Base-by-base conservation (phyloP, 2,113 vertebrate genomes). In the Edolisoma coerulescens region DNA sequence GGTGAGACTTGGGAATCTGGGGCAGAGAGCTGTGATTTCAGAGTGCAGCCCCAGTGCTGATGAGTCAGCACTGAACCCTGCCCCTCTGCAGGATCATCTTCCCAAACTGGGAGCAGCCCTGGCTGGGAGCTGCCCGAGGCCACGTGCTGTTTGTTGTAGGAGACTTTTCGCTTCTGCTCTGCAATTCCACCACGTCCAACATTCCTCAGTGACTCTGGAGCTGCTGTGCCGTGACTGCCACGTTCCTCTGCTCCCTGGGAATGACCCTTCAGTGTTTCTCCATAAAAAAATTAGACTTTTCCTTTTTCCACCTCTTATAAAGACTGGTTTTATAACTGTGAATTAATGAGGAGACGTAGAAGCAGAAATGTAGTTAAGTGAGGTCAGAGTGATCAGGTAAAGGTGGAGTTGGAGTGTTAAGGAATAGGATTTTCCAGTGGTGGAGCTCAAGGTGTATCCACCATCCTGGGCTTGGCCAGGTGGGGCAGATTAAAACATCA, bases 121-220 rank as follows among this genome's bases (percentile, higher is more conserved):
- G 16, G 1, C 52, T 4, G 11, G 57, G 24, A 10, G 69, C 27
- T 84, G 39, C 47, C 20, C 2, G 5, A 1, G 13, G 44, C 42
- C n/a, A 18, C 3, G 17, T 28, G 60, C 4, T 64, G 41, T 65
- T 84, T 75, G 23, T 53, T 24, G 5, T 32, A 16, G 79, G 65
- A 90, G 85, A 50, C 68, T 80, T 82, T 4, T 52, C 12, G 2
- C 39, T 80, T 8, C 28, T 11, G 61, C 70, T n/a, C 18, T 41
- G 74, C 9, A 4, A 3, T 64, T 77, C 47, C 33, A 10, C 4
- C 65, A 21, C 0, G 0, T 33, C 47, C 73, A 23, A 0, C 64
- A 26, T 69, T 60, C n/a, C 69, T 33, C 23, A 21, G 67, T 56
- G 42, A 6, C 2, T 2, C 65, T 20, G 63, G 39, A 50, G 30